Evolutionary conservation across 2,888 invertebrate species (phyloP).

Genomic region (Lasioglossum zephyrum): DNA sequence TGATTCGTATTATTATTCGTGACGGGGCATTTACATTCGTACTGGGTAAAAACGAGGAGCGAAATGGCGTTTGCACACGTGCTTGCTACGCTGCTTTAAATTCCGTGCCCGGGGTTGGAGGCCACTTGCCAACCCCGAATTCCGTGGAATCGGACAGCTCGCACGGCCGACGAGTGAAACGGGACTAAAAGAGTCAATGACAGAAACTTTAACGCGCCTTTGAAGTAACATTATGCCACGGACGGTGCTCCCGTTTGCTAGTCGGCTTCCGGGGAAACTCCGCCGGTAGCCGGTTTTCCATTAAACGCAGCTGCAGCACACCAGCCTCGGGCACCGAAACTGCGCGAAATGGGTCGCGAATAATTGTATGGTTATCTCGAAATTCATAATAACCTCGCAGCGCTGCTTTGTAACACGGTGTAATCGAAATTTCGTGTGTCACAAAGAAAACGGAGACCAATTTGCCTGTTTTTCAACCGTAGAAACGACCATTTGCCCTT

Average conservation of each 20-base stretch:
- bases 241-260: constrained; percentile 1
- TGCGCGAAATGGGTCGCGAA: constrained; percentile 52
- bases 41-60: neutral
- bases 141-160: constrained; percentile 22
- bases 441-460: constrained; percentile 38
- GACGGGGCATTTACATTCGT: constrained; percentile 1
- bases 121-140: constrained; percentile 39
- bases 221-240: constrained; percentile 42
- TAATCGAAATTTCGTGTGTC: constrained; percentile 54
- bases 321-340: constrained; percentile 36
- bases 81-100: neutral
- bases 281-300: constrained; percentile 45
- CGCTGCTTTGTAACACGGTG: constrained; percentile 7
- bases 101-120: neutral
- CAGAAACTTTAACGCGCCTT: constrained; percentile 56
- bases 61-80: neutral
- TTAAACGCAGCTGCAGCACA: constrained; percentile 49
- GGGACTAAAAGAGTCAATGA: constrained; percentile 52
- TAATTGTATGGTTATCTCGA: constrained; percentile 56
- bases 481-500: neutral
- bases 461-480: constrained; percentile 19
- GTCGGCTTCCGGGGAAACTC: constrained; percentile 25
- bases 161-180: constrained; percentile 14
- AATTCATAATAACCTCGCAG: constrained; percentile 39
- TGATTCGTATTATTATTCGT: constrained; percentile 1